A percentile compares a stretch with the other conserved stretches of the same genome.
Conservation (phyloP, 2,888 invertebrate genomes). For the Cryptus viduatorius region DNA sequence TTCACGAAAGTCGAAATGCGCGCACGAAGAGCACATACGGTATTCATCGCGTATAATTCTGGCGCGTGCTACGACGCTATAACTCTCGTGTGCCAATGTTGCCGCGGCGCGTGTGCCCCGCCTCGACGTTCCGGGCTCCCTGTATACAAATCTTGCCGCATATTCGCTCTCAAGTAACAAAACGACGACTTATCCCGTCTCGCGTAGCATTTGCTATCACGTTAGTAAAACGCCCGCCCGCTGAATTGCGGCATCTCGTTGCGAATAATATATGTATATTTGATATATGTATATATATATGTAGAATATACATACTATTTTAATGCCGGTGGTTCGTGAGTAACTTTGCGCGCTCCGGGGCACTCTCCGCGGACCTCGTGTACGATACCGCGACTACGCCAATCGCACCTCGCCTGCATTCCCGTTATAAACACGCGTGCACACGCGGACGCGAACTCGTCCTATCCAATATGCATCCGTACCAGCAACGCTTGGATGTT, state of each 20-base stretch:
- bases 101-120: conserved; percentile 5
- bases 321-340: conserved; percentile 26
- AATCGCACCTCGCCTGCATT: conserved; percentile 64
- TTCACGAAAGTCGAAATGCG: not conserved
- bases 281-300: not conserved
- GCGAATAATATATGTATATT: not conserved
- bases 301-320: not conserved
- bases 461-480: conserved; percentile 48
- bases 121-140: conserved; percentile 15
- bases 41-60: not conserved
- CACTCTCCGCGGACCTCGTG: conserved; percentile 27
- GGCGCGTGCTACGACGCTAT: conserved; percentile 20
- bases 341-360: conserved; percentile 23
- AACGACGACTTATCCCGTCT: conserved; percentile 6
- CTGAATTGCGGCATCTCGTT: conserved; percentile 3
- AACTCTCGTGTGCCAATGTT: conserved; percentile 9
- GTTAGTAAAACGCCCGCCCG: not conserved
- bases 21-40: not conserved
- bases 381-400: conserved; percentile 59
- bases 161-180: conserved; percentile 1
- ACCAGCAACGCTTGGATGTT: conserved; percentile 24
- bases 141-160: not conserved
- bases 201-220: conserved; percentile 2
- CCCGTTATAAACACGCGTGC: conserved; percentile 67
- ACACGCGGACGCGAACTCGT: conserved; percentile 57